phyloP scores from a whole-genome alignment of 2,797 vertebrate species.

The Rhinella marina region DNA sequence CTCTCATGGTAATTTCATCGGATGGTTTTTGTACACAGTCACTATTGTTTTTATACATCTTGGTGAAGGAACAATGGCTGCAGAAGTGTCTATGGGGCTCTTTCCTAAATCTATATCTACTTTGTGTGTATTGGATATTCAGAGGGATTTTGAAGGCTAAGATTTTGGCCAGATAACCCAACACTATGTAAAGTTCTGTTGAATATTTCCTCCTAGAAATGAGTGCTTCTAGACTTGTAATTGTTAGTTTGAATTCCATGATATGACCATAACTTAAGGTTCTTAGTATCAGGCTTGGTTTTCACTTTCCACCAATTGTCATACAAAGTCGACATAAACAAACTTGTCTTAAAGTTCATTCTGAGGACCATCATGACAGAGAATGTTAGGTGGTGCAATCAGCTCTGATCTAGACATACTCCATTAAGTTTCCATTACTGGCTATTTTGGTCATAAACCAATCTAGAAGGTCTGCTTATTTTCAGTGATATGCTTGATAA shows the following conservation, averaged over 20 bases:
- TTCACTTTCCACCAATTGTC: background rate
- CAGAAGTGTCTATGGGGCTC: background rate
- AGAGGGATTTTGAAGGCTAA: background rate
- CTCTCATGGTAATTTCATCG: constrained; percentile 28
- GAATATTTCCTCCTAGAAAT: background rate
- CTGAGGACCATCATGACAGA: background rate
- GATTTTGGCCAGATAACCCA: background rate
- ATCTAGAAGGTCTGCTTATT: background rate
- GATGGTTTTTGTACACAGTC: background rate
- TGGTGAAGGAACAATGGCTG: background rate
- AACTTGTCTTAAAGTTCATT: background rate
- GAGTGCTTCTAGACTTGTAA: background rate
- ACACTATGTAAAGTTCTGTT: background rate
- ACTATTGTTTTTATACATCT: background rate
- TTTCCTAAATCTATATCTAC: background rate
- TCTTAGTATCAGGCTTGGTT: background rate
- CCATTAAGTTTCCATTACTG: background rate
- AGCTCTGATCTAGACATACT: background rate
- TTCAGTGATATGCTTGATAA: background rate
- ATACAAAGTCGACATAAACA: background rate
- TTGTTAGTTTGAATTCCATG: background rate
- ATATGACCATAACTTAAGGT: background rate
- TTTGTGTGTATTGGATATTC: background rate
- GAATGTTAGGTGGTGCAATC: background rate
- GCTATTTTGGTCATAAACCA: background rate